Percentiles rank a stretch among this genome's conserved stretches.
These are phyloP conservation scores for Trachelus iudaicus DNA, from an alignment of 2,888 invertebrate species.

Conservation along the genomic window DNA sequence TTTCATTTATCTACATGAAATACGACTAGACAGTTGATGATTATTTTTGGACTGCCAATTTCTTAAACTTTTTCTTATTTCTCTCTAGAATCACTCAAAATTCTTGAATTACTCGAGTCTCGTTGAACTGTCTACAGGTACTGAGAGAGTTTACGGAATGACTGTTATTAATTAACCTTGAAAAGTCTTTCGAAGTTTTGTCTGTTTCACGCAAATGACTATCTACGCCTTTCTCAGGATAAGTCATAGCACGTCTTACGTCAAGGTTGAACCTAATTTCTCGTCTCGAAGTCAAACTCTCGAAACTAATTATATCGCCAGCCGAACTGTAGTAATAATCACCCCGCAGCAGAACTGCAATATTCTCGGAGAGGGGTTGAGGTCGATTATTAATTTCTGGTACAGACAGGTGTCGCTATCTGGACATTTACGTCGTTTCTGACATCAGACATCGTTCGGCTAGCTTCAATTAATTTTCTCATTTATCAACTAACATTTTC, in stretches of 20 bases:
- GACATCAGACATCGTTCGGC: background rate
- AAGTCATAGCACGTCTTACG: background rate
- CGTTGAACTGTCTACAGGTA: background rate
- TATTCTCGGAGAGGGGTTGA: background rate
- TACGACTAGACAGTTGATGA: background rate
- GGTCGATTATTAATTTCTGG: background rate
- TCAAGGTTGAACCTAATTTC: background rate
- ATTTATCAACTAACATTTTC: background rate
- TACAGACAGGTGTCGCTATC: background rate
- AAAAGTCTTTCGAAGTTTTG: background rate
- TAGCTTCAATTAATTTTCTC: background rate
- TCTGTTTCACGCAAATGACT: background rate
- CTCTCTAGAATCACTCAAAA: too few species aligned
- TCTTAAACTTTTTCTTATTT: background rate
- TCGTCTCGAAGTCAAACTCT: background rate
- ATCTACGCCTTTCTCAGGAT: background rate
- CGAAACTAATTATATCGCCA: background rate
- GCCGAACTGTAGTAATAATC: background rate
- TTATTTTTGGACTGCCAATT: background rate
- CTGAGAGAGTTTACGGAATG: background rate
- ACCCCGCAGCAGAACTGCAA: background rate
- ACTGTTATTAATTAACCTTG: background rate
- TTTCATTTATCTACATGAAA: background rate
- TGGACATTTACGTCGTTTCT: background rate
- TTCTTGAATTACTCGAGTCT: too few species aligned